Base-by-base conservation (phyloP, 2,797 vertebrate species). In the Mus minutoides region DNA sequence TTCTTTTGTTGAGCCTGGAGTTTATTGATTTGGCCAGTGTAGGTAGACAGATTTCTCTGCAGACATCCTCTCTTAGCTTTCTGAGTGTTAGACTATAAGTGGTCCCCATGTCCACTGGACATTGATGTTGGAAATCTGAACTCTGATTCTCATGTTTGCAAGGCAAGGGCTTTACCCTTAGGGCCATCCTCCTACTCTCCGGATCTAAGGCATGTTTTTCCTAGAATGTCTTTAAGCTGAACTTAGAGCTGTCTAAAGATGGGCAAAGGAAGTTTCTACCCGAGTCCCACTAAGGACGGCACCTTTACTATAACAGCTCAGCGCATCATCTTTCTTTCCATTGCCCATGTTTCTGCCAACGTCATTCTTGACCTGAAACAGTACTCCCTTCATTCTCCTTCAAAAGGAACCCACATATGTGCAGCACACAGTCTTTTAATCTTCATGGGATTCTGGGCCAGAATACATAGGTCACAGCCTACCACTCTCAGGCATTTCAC, bases 361-460 rank as follows among this genome's bases (percentile, higher is more conserved):
- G 71, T 52, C 75, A 78, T 14, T 83, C 56, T 96, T 86, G 52
- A 94, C 31, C 73, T 31, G 40, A 92, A 97, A 96, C 14, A 69
- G 34, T 92, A 77, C 4, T 58, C 40, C 43, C 40, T 92, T 94
- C 34, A 60, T 21, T 64, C 31, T 79, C 76, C 88, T 92, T 93
- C 54, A 31, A 88, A 94, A 88, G 58, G 80, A 88, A 88, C 62
- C 26, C 71, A 96, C 94, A 77, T 11, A 77, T 21, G 82, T 86
- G 71, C 56, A 75, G 40, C 46, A 76, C 69, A 94, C 82, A 76
- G 76, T 87, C 86, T 95, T 91, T 88, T 37, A 95, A 87, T 87
- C 87, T 92, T 95, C 92, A 94, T 94, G 86, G 22, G 31, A 84
- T 89, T 92, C 79, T 79, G 90, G 88, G 52, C 83, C 94, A 84